Evolutionary conservation across 1,140 invertebrate species (phyloP), one percentile per base, ranked within the genome.

Genomic region (Homalodisca vitripennis): DNA sequence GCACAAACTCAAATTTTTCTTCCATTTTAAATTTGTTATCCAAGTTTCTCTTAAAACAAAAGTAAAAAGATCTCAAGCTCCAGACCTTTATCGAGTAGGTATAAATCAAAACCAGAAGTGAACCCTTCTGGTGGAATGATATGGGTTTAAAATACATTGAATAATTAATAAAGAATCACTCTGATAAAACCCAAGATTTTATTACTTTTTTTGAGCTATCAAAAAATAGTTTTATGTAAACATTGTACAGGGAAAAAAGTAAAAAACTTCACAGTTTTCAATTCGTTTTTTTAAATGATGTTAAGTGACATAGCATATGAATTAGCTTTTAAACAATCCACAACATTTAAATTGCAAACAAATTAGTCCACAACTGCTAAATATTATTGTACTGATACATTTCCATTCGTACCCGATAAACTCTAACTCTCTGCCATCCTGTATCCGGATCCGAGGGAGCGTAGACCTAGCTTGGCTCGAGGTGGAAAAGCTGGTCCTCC

Each of bases 361-460:
- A 17, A 10, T 41, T 17, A 41, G 34, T 6, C 6, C 17, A 10
- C 34, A 10, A 41, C 34, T 41, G 6, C 17, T 10, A 10, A 10
- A 41, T 10, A 41, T 6, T 10, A 41, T 41, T 41, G 34, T 10
- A 41, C 34, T 41, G 6, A 17, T 27, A 60, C 55, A n/a, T n/a
- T n/a, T n/a, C n/a, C n/a, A n/a, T n/a, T n/a, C n/a, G n/a, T n/a
- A n/a, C n/a, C n/a, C n/a, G n/a, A n/a, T n/a, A n/a, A n/a, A n/a
- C n/a, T n/a, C n/a, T n/a, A n/a, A n/a, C n/a, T n/a, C 83, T 78
- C 94, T 80, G 10, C 95, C 95, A 81, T 98, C 95, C 73, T 97
- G 91, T 51, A 99, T 99, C 69, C 98, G 86, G 69, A 99, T 98
- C 75, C 92, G 88, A n/a, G n/a, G 51, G 95, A 97, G 71, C 97